Conservation (phyloP, 2,888 invertebrate species). For the Leptinotarsa rubiginosa region DNA sequence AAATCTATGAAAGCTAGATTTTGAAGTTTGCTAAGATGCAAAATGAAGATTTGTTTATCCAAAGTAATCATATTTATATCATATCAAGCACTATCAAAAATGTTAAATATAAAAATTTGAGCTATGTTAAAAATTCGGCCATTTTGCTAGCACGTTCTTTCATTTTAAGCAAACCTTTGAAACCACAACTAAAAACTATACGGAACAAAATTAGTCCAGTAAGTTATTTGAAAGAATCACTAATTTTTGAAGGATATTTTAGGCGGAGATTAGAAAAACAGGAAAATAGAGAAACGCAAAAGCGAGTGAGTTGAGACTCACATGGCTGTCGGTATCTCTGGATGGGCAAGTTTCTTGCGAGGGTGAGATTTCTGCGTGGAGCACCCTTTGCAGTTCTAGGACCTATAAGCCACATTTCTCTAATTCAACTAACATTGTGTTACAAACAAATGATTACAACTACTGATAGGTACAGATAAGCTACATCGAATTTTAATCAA, state of each 20-base stretch:
- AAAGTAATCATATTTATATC: too few relatives aligned
- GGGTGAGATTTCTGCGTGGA: conserved; percentile 62
- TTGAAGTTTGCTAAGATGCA: too few relatives aligned
- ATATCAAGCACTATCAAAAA: too few relatives aligned
- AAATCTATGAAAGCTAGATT: too few relatives aligned
- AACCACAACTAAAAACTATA: neutral
- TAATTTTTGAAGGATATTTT: neutral
- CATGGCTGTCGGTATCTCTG: conserved; percentile 57
- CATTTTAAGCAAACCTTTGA: too few relatives aligned
- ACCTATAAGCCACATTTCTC: conserved; percentile 64
- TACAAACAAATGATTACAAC: conserved; percentile 38
- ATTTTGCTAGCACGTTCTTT: too few relatives aligned
- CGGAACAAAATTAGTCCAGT: neutral
- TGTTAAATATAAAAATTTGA: too few relatives aligned
- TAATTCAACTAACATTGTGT: conserved; percentile 50
- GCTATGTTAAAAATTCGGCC: too few relatives aligned
- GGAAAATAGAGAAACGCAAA: conserved; percentile 49
- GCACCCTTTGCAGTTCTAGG: conserved; percentile 64
- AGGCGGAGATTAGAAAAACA: conserved; percentile 1
- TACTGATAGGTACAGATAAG: conserved; percentile 1
- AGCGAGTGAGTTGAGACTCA: conserved; percentile 60
- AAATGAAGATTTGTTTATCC: too few relatives aligned
- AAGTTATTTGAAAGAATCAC: conserved; percentile 8
- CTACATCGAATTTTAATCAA: neutral
- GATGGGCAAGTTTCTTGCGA: conserved; percentile 56